Base-by-base conservation (phyloP, 2,888 invertebrate genomes). In the Nematopogon swammerdamellus region DNA sequence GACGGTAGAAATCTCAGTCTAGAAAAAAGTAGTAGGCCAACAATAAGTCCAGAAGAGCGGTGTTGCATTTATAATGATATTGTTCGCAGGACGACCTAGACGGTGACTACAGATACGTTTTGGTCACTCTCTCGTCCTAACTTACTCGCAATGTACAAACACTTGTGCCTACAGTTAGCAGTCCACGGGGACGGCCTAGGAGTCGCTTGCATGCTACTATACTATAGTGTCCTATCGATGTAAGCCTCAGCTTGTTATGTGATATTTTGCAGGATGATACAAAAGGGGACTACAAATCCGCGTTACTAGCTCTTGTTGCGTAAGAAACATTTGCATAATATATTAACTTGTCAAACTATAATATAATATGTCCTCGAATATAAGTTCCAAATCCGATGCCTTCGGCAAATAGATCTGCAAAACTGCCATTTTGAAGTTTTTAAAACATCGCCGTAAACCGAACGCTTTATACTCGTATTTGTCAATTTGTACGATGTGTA, bases 231-330 rank as follows among this genome's bases (percentile, higher is more conserved):
- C 55, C 11, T 42, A 14, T 46, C 19, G 45, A 57, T 61, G 63
- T 56, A 62, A 63, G 63, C 66, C 63, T 58, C 25, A 25, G 70
- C 68, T 67, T 70, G 55, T 60, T 56, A 52, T 56, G 66, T 72
- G 67, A 70, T 71, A 65, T 67, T 73, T 81, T 82, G 65, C 83
- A 86, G 85, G 85, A 84, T 63, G 88, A 88, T 72, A 76, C 85
- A 60, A 84, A 85, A 62, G 88, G 88, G 50, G 87, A 88, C 77
- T 87, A 85, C 80, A 82, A 83, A 73, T 80, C 83, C 62, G 82
- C 85, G 58, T 82, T 89, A 70, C 79, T 86, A 56, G 81, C 82
- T 57, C 57, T 85, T 61, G 72, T 77, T 56, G 72, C 72, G 52
- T 79, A 72, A 63, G 65, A 62, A 59, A 63, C 61, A 17, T 43